Base-by-base conservation (phyloP, 2,113 vertebrate genomes). In the Hippolais icterina region DNA sequence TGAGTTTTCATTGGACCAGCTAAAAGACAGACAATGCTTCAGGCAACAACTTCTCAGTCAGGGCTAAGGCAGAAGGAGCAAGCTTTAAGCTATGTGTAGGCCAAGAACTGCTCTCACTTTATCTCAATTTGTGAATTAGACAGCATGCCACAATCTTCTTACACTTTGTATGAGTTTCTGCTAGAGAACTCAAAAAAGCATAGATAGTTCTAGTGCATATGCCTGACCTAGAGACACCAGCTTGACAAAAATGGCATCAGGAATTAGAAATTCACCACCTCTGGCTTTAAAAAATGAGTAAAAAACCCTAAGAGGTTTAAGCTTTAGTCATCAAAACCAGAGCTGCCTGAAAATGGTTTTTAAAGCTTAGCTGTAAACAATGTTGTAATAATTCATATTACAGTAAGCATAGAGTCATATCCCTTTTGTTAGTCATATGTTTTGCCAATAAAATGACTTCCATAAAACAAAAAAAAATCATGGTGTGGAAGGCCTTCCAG, bases 351-450 rank as follows among this genome's bases (percentile, higher is more conserved):
- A 87, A 91, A 53, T n/a, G 79, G 49, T 52, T 94, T 92, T 86
- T 46, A 72, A 83, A 83, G 54, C 54, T 90, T 28, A 72, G 57
- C 76, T 80, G 53, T 65, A 92, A 96, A 85, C 86, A 94, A 29
- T 47, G 93, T 85, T 47, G 94, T 85, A 93, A 68, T 88, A 80
- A 88, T 76, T 90, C 35, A 14, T 90, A n/a, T 80, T 88, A 71
- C 49, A 2, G 71, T 84, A 87, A 90, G 33, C 35, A 59, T 28
- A 90, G 85, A 92, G 49, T 94, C 89, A 92, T 65, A 92, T 44
- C 24, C 57, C 70, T 80, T 95, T 85, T 88, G 53, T 94, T 90
- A 93, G 71, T 93, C 79, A 83, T 82, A 42, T 76, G 61, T 86
- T 96, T 90, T 94, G 49, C 71, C 91, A 86, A 56, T 79, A 88